Percentiles rank a stretch among this genome's conserved stretches.
These are phyloP conservation scores for Drosophila arawakana DNA, from an alignment of 1,140 invertebrate genomes.

Conservation along the genomic window DNA sequence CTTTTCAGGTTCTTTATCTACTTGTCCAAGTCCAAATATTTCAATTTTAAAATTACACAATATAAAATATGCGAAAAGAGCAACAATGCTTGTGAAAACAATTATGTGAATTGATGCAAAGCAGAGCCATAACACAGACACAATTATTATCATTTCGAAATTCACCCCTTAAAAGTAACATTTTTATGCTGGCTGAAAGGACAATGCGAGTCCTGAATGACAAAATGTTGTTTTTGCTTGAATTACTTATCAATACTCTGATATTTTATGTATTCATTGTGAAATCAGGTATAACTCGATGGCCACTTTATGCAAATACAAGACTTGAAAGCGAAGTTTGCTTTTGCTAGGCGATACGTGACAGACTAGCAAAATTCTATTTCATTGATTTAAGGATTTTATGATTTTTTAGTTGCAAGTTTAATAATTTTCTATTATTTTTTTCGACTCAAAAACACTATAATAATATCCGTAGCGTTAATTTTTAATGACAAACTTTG, in stretches of 20 bases:
- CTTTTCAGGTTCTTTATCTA: neutral
- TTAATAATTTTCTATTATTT: too few relatives aligned
- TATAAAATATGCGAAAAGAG: neutral
- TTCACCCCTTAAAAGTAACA: neutral
- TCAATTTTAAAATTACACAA: slow-evolving; percentile 1
- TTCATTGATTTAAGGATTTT: too few relatives aligned
- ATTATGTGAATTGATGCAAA: slow-evolving; percentile 12
- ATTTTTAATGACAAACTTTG: too few relatives aligned
- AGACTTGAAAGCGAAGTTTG: too few relatives aligned
- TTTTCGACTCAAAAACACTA: too few relatives aligned
- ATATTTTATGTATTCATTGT: slow-evolving; percentile 3
- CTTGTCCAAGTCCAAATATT: neutral
- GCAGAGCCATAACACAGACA: neutral
- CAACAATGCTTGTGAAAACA: slow-evolving; percentile 1
- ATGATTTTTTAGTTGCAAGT: too few relatives aligned
- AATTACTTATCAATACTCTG: slow-evolving; percentile 19
- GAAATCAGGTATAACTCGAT: neutral
- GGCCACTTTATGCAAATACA: neutral
- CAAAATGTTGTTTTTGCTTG: slow-evolving; percentile 8
- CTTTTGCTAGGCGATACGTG: too few relatives aligned
- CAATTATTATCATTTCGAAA: slow-evolving; percentile 17
- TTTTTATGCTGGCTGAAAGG: neutral
- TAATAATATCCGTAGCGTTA: too few relatives aligned
- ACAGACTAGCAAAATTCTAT: too few relatives aligned
- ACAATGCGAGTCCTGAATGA: neutral